Conservation (phyloP, 2,888 invertebrate species). For the Diloba caeruleocephala region DNA sequence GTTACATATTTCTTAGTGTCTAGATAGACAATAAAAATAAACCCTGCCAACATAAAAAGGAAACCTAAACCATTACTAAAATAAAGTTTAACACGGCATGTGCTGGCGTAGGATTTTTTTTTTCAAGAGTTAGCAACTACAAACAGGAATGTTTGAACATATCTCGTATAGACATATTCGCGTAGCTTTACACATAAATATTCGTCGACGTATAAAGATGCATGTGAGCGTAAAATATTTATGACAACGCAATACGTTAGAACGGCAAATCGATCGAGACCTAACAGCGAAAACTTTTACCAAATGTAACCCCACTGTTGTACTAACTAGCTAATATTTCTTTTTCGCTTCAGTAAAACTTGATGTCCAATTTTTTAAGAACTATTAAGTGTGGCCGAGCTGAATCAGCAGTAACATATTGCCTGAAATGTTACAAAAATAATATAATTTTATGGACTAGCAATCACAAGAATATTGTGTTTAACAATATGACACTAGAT, state of each 20-base stretch:
- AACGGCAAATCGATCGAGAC: slow-evolving; percentile 52
- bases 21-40: too few relatives aligned
- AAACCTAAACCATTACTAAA: too few relatives aligned
- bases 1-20: too few relatives aligned
- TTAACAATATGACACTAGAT: too few relatives aligned
- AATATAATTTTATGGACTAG: too few relatives aligned
- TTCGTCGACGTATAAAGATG: slow-evolving; percentile 49
- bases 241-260: slow-evolving; percentile 51
- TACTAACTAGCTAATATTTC: slow-evolving; percentile 24
- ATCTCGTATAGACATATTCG: slow-evolving; percentile 39
- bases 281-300: slow-evolving; percentile 38
- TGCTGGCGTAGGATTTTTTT: slow-evolving; percentile 27
- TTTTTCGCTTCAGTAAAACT: slow-evolving; percentile 19
- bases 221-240: slow-evolving; percentile 57
- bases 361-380: slow-evolving; percentile 10
- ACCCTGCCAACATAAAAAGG: too few relatives aligned
- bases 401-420: too few relatives aligned
- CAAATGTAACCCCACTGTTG: slow-evolving; percentile 5
- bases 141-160: slow-evolving; percentile 33
- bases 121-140: slow-evolving; percentile 23
- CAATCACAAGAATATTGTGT: too few relatives aligned
- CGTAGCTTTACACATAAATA: slow-evolving; percentile 43
- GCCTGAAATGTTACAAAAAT: too few relatives aligned
- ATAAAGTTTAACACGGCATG: slow-evolving; percentile 37
- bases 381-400: not conserved